Conservation (phyloP, 2,113 vertebrate genomes). For the Forbesichthys papilliferus region DNA sequence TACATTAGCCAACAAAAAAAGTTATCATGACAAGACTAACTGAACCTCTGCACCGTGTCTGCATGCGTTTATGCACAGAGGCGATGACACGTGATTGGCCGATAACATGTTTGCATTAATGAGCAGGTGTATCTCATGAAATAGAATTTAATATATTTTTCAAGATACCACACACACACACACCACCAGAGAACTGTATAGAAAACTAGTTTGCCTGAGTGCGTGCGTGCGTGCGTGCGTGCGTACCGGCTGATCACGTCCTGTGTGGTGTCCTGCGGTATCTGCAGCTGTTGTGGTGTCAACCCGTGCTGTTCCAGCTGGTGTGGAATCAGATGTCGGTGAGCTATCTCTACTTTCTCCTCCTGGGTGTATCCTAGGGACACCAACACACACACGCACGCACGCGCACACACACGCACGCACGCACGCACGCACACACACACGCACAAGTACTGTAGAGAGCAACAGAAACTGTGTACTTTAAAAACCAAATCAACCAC, state of each 20-base stretch:
- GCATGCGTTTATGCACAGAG: no score
- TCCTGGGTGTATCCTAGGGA: conserved; percentile 92
- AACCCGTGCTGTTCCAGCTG: conserved; percentile 94
- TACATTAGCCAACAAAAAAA: no score
- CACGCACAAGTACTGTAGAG: no score
- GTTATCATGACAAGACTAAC: no score
- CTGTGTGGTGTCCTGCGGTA: conserved; percentile 86
- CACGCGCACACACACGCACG: not conserved
- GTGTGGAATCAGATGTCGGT: conserved; percentile 92
- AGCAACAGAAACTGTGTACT: no score
- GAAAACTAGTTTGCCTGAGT: conserved; percentile 4
- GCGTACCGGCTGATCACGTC: conserved; percentile 60
- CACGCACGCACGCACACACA: not conserved
- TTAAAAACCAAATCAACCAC: no score
- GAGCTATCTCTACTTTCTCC: conserved; percentile 96
- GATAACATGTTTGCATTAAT: no score
- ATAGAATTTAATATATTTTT: no score
- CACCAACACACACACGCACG: not conserved
- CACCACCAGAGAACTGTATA: not conserved
- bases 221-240: not conserved
- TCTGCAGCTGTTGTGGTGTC: conserved; percentile 90
- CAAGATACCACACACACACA: no score
- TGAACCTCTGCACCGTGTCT: no score
- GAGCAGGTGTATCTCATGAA: no score
- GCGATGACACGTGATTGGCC: no score